Conservation (phyloP, 2,888 invertebrate species). For the Sarcophaga variegata region DNA sequence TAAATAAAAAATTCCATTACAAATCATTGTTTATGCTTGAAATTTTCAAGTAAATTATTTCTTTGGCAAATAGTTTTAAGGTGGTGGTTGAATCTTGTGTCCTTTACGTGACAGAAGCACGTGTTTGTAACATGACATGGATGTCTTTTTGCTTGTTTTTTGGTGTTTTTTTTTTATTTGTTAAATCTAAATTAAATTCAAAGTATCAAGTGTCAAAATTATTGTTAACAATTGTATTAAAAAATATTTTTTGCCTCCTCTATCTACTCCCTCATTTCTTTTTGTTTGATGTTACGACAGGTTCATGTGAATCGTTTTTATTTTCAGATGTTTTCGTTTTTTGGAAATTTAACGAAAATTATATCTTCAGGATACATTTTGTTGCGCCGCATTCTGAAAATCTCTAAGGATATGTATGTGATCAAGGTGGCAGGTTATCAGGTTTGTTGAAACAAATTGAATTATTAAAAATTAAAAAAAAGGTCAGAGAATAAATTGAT, state of each 20-base stretch:
- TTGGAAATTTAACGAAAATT: slow-evolving; percentile 8
- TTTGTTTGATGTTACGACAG: slow-evolving; percentile 12
- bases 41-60: slow-evolving; percentile 19
- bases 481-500: too few species aligned
- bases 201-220: slow-evolving; percentile 80
- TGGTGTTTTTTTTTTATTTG: neutral
- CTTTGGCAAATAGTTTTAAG: neutral
- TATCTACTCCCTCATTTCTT: neutral
- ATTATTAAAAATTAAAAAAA: too few species aligned
- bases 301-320: slow-evolving; percentile 14
- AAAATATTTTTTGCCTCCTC: slow-evolving; percentile 35
- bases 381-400: slow-evolving; percentile 30
- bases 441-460: too few species aligned
- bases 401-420: slow-evolving; percentile 59
- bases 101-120: slow-evolving; percentile 77
- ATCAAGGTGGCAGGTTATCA: too few species aligned
- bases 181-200: slow-evolving; percentile 76
- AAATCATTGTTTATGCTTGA: slow-evolving; percentile 44
- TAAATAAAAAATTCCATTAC: slow-evolving; percentile 57
- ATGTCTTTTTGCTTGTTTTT: neutral
- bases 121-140: slow-evolving; percentile 75
- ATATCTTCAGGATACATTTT: slow-evolving; percentile 29
- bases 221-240: slow-evolving; percentile 71
- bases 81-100: slow-evolving; percentile 16
- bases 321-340: neutral